Evolutionary conservation across 2,113 vertebrate genomes (phyloP).

Genomic region (Poeciliopsis prolifica): DNA sequence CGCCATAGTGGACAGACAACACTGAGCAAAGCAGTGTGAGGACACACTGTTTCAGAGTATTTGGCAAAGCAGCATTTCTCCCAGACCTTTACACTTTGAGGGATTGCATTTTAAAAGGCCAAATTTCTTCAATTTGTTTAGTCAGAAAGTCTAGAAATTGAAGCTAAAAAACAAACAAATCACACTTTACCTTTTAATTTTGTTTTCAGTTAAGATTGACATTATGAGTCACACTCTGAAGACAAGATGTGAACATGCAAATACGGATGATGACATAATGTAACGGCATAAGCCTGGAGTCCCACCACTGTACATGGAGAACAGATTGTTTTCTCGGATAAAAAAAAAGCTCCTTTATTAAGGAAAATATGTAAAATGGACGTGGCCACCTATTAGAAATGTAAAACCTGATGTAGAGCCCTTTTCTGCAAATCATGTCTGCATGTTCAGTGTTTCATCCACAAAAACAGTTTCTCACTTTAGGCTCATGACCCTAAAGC

Average conservation of each 20-base stretch:
- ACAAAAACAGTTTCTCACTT: no score
- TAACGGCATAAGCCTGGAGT: no score
- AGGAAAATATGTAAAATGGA: no score
- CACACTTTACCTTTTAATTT: not conserved
- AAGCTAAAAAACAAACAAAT: not conserved
- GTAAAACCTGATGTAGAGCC: no score
- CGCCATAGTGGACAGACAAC: constrained; percentile 61
- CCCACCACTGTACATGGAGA: no score
- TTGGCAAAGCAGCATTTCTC: constrained; percentile 33
- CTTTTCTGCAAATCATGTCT: no score
- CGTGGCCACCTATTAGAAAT: no score
- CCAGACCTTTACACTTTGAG: not conserved
- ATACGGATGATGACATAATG: no score
- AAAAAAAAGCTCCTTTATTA: no score
- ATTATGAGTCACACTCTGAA: not conserved
- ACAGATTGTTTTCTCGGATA: no score
- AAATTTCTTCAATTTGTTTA: not conserved
- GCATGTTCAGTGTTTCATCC: no score
- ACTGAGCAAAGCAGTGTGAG: constrained; percentile 46
- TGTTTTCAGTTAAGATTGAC: not conserved
- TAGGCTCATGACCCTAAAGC: no score
- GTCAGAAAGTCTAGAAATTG: not conserved
- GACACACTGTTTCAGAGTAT: constrained; percentile 36
- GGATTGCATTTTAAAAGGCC: not conserved
- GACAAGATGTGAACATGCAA: not conserved